Base-by-base conservation (phyloP, 2,888 invertebrate species). In the Epinotia bilunana region DNA sequence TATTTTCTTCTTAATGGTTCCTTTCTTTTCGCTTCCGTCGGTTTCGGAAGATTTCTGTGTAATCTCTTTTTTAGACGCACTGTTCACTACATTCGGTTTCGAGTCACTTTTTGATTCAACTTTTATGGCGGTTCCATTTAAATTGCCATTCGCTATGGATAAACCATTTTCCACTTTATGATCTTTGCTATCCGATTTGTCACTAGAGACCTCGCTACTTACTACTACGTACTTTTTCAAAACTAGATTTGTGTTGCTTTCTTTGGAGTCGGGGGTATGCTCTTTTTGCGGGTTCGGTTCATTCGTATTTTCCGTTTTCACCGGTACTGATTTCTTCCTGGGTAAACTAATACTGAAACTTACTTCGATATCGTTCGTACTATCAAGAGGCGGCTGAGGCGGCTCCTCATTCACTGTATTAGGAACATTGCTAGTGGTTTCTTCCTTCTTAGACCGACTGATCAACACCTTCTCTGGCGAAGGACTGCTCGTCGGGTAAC, bases 401-500 rank as follows among this genome's bases (percentile, higher is more conserved):
- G 81, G 82, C 69, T 86, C 85, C 78, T 86, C 83, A 11, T 86
- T 81, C 23, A 86, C 84, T 23, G 82, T 53, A 55, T 43, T 80
- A 0, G 23, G 46, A 69, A 23, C n/a, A 46, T 83, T 81, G 16
- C 78, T 83, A 79, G 85, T 84, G 63, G 76, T 55, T 69, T 90
- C 88, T 63, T 90, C 88, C 78, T 85, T 88, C 79, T 88, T 88
- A 63, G 79, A 72, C 55, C 89, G 88, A 78, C 78, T 86, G 46
- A 88, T 74, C 78, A 88, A 90, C 28, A 88, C 83, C 83, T 93
- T 94, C 81, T 94, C 93, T 33, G 92, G 92, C 9, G 91, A 91
- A 23, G 91, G 90, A 80, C 88, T 91, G 79, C 90, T 89, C 7
- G 91, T 91, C n/a, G 95, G 95, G 83, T 95, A 95, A 84, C 95